These are phyloP conservation scores for Yoshiicerus persimilis DNA, from an alignment of 1,140 invertebrate species.

Conservation along the genomic window DNA sequence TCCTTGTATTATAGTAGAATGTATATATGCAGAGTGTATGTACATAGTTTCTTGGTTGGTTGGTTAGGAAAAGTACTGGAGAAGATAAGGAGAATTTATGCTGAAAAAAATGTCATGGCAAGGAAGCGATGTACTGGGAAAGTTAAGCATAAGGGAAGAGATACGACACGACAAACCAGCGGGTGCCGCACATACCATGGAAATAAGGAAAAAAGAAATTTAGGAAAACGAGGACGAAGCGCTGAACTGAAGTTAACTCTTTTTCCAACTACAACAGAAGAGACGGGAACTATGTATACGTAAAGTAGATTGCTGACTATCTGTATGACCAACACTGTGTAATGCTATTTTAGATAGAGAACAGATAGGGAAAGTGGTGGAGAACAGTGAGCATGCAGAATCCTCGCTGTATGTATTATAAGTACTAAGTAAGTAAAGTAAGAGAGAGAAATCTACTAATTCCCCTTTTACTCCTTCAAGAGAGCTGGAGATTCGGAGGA, in stretches of 20 bases:
- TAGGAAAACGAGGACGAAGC: slow-evolving; percentile 8
- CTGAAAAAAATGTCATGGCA: slow-evolving; percentile 25
- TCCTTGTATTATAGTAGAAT: not conserved
- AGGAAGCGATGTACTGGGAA: slow-evolving; percentile 9
- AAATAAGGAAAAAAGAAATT: slow-evolving; percentile 23
- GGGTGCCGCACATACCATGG: slow-evolving; percentile 2
- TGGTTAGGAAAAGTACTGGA: slow-evolving; percentile 2
- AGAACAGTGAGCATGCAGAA: not conserved
- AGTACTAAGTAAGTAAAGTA: not conserved
- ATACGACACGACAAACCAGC: slow-evolving; percentile 12
- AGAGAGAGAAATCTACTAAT: slow-evolving; percentile 35
- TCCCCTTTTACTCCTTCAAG: slow-evolving; percentile 3
- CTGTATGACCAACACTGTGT: not conserved
- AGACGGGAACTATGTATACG: not conserved
- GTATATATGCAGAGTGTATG: not conserved
- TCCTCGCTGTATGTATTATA: not conserved
- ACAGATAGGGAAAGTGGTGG: not conserved
- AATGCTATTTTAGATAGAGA: not conserved
- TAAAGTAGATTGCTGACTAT: not conserved
- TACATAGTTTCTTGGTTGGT: not conserved
- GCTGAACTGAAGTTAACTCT: not conserved
- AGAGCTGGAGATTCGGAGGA: not conserved
- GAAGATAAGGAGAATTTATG: slow-evolving; percentile 47
- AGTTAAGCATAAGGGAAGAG: slow-evolving; percentile 22
- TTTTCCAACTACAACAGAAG: not conserved